A percentile compares a stretch with the other conserved stretches of the same genome.
These are phyloP conservation scores for Acanthurus leucopareius DNA, from an alignment of 2,797 vertebrate species.

Conservation along the genomic window DNA sequence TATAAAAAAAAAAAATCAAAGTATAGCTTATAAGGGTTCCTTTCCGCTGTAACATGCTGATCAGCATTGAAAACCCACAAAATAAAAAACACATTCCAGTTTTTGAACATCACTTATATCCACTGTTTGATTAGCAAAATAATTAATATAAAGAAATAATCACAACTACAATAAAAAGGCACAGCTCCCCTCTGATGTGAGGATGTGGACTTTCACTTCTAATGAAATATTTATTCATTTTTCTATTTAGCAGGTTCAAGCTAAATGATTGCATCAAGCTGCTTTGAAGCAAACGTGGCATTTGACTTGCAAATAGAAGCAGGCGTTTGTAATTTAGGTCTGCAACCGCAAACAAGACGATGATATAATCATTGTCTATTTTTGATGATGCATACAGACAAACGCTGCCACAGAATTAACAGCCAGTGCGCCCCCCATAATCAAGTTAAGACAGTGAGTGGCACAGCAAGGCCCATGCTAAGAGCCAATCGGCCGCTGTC, in stretches of 20 bases:
- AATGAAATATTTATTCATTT: constrained; percentile 84
- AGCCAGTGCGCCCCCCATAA: constrained; percentile 82
- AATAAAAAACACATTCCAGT: neutral
- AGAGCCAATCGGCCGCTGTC: constrained; percentile 78
- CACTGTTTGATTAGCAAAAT: constrained; percentile 61
- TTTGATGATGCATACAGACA: constrained; percentile 88
- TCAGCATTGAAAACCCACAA: constrained; percentile 23
- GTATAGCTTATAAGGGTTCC: constrained; percentile 23
- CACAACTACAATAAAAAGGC: constrained; percentile 49
- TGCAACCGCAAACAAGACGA: constrained; percentile 86
- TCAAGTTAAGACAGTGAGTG: constrained; percentile 82
- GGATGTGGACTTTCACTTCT: constrained; percentile 72
- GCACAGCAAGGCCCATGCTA: constrained; percentile 58
- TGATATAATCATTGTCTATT: constrained; percentile 90
- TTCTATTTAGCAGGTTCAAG: constrained; percentile 75
- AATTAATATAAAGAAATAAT: constrained; percentile 59
- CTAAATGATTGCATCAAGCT: constrained; percentile 88
- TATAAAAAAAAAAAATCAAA: neutral
- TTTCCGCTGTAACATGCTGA: constrained; percentile 52
- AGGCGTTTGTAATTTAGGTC: constrained; percentile 86
- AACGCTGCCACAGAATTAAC: constrained; percentile 88
- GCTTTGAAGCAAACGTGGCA: constrained; percentile 82
- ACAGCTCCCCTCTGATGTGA: constrained; percentile 47
- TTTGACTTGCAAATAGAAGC: constrained; percentile 91
- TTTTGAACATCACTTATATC: neutral